These are phyloP conservation scores for Falco concolor DNA, from an alignment of 2,797 vertebrate species.

Conservation along the genomic window DNA sequence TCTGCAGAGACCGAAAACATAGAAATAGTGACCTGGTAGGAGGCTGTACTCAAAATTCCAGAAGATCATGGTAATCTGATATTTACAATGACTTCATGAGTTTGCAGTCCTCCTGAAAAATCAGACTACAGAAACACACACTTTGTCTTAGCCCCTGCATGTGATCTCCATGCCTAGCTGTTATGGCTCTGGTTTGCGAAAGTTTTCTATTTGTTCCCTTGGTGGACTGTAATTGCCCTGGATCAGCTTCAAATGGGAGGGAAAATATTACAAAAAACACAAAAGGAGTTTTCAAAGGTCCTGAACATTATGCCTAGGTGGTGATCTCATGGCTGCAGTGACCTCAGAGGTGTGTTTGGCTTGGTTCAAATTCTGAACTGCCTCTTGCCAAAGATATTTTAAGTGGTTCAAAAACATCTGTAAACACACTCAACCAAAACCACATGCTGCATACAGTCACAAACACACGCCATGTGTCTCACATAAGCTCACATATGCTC, in stretches of 20 bases:
- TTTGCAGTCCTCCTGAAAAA: not conserved
- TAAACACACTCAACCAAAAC: not conserved
- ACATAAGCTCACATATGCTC: fast-evolving
- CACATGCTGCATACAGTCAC: not conserved
- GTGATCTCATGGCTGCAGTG: constrained; percentile 45
- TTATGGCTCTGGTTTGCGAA: not conserved
- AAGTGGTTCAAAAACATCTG: not conserved
- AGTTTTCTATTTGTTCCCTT: not conserved
- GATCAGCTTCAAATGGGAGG: not conserved
- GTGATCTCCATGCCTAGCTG: not conserved
- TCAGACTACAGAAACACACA: not conserved
- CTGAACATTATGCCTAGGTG: not conserved
- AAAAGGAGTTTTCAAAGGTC: not conserved
- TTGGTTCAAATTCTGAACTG: constrained; percentile 12
- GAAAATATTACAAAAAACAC: not conserved
- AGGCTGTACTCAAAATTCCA: not conserved
- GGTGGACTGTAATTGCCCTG: not conserved
- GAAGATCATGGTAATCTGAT: not conserved
- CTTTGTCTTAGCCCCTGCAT: not conserved
- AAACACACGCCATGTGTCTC: not conserved
- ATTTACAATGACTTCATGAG: not conserved
- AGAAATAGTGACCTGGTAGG: not conserved
- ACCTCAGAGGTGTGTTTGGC: constrained; percentile 36
- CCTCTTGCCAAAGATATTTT: constrained; percentile 1
- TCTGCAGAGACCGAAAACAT: not conserved